Evolutionary conservation across 2,797 vertebrate species (phyloP), one percentile per base, ranked within the genome.

Genomic region (Spinus olivaceus): DNA sequence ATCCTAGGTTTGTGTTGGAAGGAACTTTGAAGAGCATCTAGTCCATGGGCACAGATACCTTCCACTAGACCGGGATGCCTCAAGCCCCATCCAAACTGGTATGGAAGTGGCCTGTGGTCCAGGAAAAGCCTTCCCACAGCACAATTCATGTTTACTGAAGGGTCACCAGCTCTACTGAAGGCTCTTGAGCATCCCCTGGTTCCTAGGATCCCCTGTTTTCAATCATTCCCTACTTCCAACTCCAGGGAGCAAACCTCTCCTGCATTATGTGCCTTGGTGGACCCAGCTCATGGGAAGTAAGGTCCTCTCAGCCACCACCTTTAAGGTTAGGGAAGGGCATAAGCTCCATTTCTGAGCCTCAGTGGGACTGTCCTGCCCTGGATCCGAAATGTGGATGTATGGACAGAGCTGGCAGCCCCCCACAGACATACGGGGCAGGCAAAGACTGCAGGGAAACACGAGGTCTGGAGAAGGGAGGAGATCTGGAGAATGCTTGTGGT

Each of bases 301-400:
- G 33, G 25, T 27, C 47, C 56, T 51, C 49, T 23, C 2, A 19
- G 9, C 9, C 44, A 17, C 18, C 23, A 19, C 4, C 14, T 37
- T 27, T 27, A 63, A 16, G 12, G 39, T 33, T 12, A 18, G 65
- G 39, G 60, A 72, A 76, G 27, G 50, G 41, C 54, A 27, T 0
- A 1, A 76, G 41, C 64, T 67, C 41, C 69, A 3, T n/a, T 8
- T 28, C 33, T 39, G 47, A 78, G 49, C 53, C 28, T 16, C 6
- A 2, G 0, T 6, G n/a, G 67, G 57, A 41, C 21, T 5, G 4
- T 7, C 37, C 64, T 6, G 0, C 1, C 37, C 5, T 3, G 9
- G 32, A 46, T 23, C 35, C 4, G 1, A 24, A 44, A n/a, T 11
- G 22, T 41, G 35, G 27, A 7, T 0, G 27, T 3, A 17, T 8